These are phyloP conservation scores for Riptortus pedestris DNA, from an alignment of 1,140 invertebrate species.

Conservation along the genomic window DNA sequence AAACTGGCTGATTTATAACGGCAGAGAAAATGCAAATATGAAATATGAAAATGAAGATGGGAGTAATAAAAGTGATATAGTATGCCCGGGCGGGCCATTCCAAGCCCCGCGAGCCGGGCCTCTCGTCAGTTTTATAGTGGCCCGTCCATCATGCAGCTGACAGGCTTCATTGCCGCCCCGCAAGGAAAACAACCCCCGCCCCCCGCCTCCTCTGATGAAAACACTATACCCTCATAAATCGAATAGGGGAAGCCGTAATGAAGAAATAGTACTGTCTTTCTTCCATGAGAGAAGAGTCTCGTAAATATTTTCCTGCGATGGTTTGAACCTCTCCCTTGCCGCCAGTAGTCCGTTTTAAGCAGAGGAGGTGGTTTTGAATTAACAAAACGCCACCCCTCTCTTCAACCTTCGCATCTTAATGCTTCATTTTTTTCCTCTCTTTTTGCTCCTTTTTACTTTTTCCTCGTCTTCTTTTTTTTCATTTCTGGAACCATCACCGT, in stretches of 20 bases:
- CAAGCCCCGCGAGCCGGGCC: slow-evolving; percentile 41
- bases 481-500: too few relatives aligned
- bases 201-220: slow-evolving; percentile 27
- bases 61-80: slow-evolving; percentile 69
- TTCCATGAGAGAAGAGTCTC: not conserved
- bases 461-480: too few relatives aligned
- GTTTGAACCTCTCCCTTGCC: too few relatives aligned
- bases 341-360: too few relatives aligned
- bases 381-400: too few relatives aligned
- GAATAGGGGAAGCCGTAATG: slow-evolving; percentile 24
- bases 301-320: not conserved
- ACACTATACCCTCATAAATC: slow-evolving; percentile 30
- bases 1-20: slow-evolving; percentile 55
- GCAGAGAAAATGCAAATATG: slow-evolving; percentile 55
- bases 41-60: slow-evolving; percentile 72
- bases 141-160: slow-evolving; percentile 56
- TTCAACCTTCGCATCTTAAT: too few relatives aligned
- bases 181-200: slow-evolving; percentile 21
- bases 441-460: too few relatives aligned
- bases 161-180: slow-evolving; percentile 47
- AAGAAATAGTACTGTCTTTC: slow-evolving; percentile 24
- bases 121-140: slow-evolving; percentile 48
- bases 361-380: too few relatives aligned
- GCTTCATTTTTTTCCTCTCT: too few relatives aligned
- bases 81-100: slow-evolving; percentile 61